phyloP scores from a whole-genome alignment of 2,797 vertebrate species.

The Triplophysa bombifrons region DNA sequence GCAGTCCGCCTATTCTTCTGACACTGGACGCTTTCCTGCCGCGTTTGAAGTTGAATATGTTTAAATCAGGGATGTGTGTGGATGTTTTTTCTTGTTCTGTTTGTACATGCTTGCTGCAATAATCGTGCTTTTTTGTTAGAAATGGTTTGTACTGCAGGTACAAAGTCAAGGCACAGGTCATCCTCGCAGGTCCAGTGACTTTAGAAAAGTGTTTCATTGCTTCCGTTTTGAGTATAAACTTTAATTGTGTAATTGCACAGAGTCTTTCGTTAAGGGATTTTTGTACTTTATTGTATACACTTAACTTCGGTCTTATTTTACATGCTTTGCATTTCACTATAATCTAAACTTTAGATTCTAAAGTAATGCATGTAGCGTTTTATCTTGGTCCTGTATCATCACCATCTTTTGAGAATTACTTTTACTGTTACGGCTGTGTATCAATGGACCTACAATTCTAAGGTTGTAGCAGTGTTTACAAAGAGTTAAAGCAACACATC shows the following conservation, averaged over 20 bases:
- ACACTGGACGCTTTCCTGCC: not conserved
- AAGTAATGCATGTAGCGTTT: too few relatives aligned
- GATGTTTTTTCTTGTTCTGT: not conserved
- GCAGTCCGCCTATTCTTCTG: conserved; percentile 60
- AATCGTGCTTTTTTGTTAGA: not conserved
- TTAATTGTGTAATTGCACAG: too few relatives aligned
- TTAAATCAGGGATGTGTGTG: not conserved
- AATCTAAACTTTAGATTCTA: too few relatives aligned
- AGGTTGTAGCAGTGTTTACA: not conserved
- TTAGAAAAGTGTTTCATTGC: not conserved
- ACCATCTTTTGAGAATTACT: not conserved
- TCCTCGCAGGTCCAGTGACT: too few relatives aligned
- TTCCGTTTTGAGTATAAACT: not conserved
- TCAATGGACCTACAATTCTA: too few relatives aligned
- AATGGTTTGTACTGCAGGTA: not conserved
- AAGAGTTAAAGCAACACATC: not conserved
- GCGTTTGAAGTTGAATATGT: not conserved
- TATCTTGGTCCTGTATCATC: too few relatives aligned
- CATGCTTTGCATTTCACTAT: not conserved
- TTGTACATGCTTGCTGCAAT: not conserved
- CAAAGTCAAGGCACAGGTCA: not conserved
- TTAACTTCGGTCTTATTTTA: too few relatives aligned
- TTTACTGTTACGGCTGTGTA: too few relatives aligned
- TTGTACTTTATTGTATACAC: not conserved
- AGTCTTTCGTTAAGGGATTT: too few relatives aligned